phyloP scores from a whole-genome alignment of 2,797 vertebrate genomes.

The Pseudomugil gertrudae region DNA sequence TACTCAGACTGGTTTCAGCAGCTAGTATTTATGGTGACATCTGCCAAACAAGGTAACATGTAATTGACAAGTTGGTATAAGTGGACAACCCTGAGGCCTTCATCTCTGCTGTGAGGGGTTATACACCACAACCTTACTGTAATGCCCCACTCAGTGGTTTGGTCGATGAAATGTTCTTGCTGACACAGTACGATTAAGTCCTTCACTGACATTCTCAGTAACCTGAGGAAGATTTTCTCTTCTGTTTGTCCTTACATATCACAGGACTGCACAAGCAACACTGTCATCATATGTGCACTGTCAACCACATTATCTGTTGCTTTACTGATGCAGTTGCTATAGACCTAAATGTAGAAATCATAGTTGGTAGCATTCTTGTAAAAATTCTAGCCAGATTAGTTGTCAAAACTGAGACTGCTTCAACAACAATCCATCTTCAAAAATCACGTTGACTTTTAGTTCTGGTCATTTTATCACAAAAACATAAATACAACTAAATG shows the following conservation, averaged over 20 bases:
- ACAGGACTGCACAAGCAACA: neutral
- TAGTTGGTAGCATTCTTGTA: neutral
- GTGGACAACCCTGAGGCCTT: neutral
- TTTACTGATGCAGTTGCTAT: neutral
- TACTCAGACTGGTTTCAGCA: neutral
- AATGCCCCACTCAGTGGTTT: neutral
- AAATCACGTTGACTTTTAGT: neutral
- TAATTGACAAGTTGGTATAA: neutral
- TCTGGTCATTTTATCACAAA: neutral
- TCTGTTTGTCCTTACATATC: neutral
- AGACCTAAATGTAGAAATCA: constrained; percentile 1
- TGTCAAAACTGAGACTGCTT: neutral
- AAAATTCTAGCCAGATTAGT: neutral
- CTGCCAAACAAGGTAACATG: neutral
- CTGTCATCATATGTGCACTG: neutral
- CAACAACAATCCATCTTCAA: neutral
- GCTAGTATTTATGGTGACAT: neutral
- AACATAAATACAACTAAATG: neutral
- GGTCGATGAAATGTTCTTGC: neutral
- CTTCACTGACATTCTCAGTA: constrained; percentile 5
- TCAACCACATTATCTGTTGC: neutral
- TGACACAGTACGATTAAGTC: neutral
- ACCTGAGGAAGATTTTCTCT: constrained; percentile 6
- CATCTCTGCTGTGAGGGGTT: neutral
- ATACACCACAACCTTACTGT: neutral